phyloP scores from a whole-genome alignment of 2,888 invertebrate genomes.

The Dysmachus trigonus region DNA sequence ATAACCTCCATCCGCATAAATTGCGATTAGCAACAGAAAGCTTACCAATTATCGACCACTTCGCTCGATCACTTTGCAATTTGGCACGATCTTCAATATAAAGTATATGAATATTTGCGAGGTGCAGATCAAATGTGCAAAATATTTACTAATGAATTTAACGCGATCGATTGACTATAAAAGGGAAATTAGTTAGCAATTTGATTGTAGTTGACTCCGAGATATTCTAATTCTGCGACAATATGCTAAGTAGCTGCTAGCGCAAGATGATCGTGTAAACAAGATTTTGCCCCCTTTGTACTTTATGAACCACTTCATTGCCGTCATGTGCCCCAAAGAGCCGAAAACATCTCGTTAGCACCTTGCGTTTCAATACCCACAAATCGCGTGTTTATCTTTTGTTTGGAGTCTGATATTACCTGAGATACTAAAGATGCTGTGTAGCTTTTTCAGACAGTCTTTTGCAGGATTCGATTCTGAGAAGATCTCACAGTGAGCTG shows the following conservation, averaged over 20 bases:
- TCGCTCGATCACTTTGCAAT: background rate
- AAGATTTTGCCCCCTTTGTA: background rate
- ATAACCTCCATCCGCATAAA: background rate
- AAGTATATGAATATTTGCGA: background rate
- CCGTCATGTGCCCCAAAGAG: background rate
- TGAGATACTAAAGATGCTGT: background rate
- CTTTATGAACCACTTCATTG: background rate
- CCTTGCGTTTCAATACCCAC: background rate
- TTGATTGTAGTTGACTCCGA: background rate
- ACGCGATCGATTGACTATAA: background rate
- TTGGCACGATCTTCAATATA: background rate
- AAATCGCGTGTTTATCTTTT: slow-evolving; percentile 14
- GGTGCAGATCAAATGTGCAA: background rate
- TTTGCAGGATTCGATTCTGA: background rate
- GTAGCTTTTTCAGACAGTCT: background rate
- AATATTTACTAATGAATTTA: slow-evolving; percentile 18
- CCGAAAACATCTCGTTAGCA: slow-evolving; percentile 30
- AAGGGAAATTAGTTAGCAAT: background rate
- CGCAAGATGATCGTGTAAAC: background rate
- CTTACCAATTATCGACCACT: background rate
- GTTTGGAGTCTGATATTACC: slow-evolving; percentile 5
- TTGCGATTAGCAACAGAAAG: background rate
- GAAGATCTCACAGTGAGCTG: background rate
- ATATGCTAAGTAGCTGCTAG: background rate
- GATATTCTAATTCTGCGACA: background rate